Base-by-base conservation (phyloP, 1,140 invertebrate species). In the Thalassaphorura encarpata region DNA sequence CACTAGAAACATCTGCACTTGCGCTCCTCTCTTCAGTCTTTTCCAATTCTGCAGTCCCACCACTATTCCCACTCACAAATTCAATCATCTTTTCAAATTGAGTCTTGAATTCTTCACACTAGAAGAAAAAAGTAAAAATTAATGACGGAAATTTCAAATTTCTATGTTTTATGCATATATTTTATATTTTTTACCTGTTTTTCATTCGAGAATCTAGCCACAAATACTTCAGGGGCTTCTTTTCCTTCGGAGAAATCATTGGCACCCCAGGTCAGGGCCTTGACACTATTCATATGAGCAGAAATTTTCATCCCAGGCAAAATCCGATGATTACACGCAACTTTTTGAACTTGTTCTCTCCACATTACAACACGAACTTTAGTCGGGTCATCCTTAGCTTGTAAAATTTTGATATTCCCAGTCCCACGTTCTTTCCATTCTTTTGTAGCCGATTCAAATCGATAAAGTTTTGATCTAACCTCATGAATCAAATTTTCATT, bases 361-460 rank as follows among this genome's bases (percentile, higher is more conserved):
- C 83, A 74, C 83, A 91, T 87, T 8, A 87, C 66, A 27, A 90
- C 67, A 15, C 84, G 75, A 16, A 83, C 70, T 67, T 81, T 80
- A 40, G 78, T 77, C 1, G 69, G 8, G 11, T 67, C 76, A 54
- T 77, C 76, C 16, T 75, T 76, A 66, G 90, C 80, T 66, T 82
- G 77, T 40, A 91, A 72, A n/a, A 92, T 74, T 56, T 87, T 78
- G 11, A 88, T 70, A 58, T 83, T 80, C 15, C 89, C 88, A 36
- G 87, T 70, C 0, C 89, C 89, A 28, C 86, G 75, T 66, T 93
- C 89, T 67, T 93, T 92, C 88, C 89, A 94, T 68, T 88, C 77
- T 68, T 83, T 83, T 39, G 70, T 70, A 5, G 75, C 66, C 54
- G 67, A 67, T 69, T 80, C 78, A 66, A 78, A 87, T 21, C 84